Evolutionary conservation across 37 sponge, comb jelly and placozoan species (phyloP).

Genomic region (Haliclona indistincta): DNA sequence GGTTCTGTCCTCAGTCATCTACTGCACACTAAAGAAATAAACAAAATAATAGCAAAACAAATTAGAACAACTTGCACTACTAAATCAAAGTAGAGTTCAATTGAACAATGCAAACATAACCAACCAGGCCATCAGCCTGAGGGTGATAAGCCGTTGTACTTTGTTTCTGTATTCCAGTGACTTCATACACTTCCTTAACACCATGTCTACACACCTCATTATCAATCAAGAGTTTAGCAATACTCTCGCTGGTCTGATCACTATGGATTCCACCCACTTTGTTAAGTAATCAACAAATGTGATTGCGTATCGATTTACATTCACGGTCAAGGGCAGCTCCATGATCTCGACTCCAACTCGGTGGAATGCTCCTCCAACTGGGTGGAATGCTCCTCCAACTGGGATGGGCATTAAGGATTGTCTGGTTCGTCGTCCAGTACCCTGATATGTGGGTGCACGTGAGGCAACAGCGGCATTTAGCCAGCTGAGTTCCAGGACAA

Average conservation of each 20-base stretch:
- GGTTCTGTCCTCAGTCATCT: too few relatives aligned
- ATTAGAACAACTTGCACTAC: too few relatives aligned
- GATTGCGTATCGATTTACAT: constrained; percentile 26
- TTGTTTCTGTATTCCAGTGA: too few relatives aligned
- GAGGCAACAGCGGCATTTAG: constrained; percentile 24
- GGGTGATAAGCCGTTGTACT: too few relatives aligned
- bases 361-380: too few relatives aligned
- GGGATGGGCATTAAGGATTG: constrained; percentile 14
- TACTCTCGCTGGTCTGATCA: constrained; percentile 5
- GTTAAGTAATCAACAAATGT: constrained; percentile 35
- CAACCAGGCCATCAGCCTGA: too few relatives aligned
- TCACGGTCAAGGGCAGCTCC: constrained; percentile 33
- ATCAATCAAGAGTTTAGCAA: constrained; percentile 12
- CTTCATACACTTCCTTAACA: too few relatives aligned
- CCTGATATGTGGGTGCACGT: constrained; percentile 12
- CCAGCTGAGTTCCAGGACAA: too few relatives aligned
- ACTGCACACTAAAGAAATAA: too few relatives aligned
- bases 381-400: constrained; percentile 19
- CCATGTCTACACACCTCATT: constrained; percentile 8
- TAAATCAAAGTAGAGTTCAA: too few relatives aligned
- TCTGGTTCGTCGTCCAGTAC: neutral
- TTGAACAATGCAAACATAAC: too few relatives aligned
- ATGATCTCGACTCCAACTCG: constrained; percentile 52
- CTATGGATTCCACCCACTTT: constrained; percentile 25
- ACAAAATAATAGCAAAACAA: too few relatives aligned